A percentile compares a stretch with the other conserved stretches of the same genome.
These are phyloP conservation scores for Callinectes sapidus DNA, from an alignment of 2,888 invertebrate species.

Conservation along the genomic window DNA sequence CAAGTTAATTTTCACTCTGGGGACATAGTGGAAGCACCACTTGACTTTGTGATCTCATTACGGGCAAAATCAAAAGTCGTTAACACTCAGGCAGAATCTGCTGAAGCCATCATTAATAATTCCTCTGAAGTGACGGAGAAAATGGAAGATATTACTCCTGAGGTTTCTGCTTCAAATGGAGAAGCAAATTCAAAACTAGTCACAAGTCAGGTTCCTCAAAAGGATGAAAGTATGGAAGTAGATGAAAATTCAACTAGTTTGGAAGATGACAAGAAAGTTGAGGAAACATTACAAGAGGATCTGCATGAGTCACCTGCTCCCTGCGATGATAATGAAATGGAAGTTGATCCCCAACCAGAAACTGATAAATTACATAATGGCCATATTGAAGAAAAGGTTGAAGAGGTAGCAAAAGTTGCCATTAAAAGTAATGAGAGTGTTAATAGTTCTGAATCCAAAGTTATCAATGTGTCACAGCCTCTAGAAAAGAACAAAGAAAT, in stretches of 20 bases:
- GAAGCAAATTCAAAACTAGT: background rate
- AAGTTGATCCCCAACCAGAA: background rate
- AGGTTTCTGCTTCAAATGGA: background rate
- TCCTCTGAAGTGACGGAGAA: slow-evolving; percentile 26
- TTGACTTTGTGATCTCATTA: slow-evolving; percentile 68
- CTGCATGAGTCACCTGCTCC: background rate
- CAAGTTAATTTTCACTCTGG: slow-evolving; percentile 68
- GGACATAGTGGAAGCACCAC: slow-evolving; percentile 70
- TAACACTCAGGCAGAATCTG: background rate
- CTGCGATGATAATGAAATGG: slow-evolving; percentile 44
- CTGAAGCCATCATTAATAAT: background rate
- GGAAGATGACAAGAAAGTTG: background rate
- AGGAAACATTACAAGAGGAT: background rate
- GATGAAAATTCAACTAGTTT: slow-evolving; percentile 2
- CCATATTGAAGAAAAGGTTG: background rate
- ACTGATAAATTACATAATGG: slow-evolving; percentile 17
- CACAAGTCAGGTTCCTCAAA: slow-evolving; percentile 18
- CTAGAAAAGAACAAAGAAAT: slow-evolving; percentile 1
- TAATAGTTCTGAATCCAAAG: background rate
- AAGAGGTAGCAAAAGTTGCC: background rate
- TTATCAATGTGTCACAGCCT: slow-evolving; percentile 37
- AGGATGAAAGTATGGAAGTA: slow-evolving; percentile 20
- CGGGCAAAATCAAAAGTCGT: slow-evolving; percentile 54
- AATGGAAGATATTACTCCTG: background rate
- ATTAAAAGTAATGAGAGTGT: background rate